These are phyloP conservation scores for Notodonta dromedarius DNA, from an alignment of 2,888 invertebrate genomes.

Conservation along the genomic window DNA sequence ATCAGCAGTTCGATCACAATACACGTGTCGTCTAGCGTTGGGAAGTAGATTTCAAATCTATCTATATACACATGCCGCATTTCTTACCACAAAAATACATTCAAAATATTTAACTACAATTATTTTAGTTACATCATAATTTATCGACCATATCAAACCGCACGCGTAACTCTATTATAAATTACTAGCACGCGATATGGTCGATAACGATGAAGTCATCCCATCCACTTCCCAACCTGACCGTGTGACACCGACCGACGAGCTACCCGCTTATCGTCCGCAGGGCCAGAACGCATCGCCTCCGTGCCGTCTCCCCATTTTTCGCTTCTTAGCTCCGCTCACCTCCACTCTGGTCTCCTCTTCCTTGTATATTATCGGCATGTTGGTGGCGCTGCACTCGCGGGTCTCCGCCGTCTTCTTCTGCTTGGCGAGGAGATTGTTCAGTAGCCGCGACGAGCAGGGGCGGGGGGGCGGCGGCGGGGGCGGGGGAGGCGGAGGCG, in stretches of 20 bases:
- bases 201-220: not conserved
- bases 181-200: not conserved
- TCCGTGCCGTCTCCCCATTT: conserved; percentile 70
- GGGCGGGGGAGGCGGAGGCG: conserved; percentile 26
- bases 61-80: conserved; percentile 23
- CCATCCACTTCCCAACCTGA: conserved; percentile 1
- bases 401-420: conserved; percentile 37
- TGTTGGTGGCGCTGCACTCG: conserved; percentile 50
- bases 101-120: conserved; percentile 19
- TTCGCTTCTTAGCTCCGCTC: conserved; percentile 75
- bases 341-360: conserved; percentile 47
- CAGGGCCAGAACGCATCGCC: conserved; percentile 78
- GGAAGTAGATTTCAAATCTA: conserved; percentile 6
- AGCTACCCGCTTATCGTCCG: conserved; percentile 62
- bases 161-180: too few relatives aligned
- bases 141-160: not conserved
- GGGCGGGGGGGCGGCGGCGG: conserved; percentile 37
- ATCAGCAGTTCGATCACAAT: too few relatives aligned
- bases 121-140: conserved; percentile 17
- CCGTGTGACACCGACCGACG: conserved; percentile 16
- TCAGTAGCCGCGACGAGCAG: conserved; percentile 65
- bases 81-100: conserved; percentile 20
- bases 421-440: conserved; percentile 61
- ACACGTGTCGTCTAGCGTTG: conserved; percentile 5
- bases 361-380: conserved; percentile 46